Evolutionary conservation across 2,888 invertebrate genomes (phyloP), one percentile per base, ranked within the genome.

Genomic region (Nebria salina): DNA sequence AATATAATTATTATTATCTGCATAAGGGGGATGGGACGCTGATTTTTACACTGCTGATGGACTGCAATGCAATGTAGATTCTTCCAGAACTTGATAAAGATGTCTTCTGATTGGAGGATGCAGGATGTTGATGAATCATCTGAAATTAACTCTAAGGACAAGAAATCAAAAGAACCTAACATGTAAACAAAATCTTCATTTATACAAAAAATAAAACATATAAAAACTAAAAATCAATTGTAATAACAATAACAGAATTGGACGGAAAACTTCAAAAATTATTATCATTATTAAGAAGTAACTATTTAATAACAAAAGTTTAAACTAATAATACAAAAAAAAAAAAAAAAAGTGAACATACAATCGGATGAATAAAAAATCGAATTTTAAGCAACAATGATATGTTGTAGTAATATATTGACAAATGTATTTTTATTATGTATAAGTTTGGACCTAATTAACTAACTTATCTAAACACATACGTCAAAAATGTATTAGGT

Each of bases 351-450:
- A 2, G 7, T 11, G 11, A 54, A 54, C 2, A 66, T 76, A 15
- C 15, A 66, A 41, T 66, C 43, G 79, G 79, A 15, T 66, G 54
- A 79, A 79, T 79, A 79, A 79, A 79, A 34, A 79, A 68, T 79
- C 79, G 20, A 74, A 11, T 79, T 77, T 79, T 79, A 79, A 79
- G 79, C 79, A 79, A 79, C 79, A 79, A 79, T 79, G 79, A 79
- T 79, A 79, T 79, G 79, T 79, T 79, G 79, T 79, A 79, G 79
- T 79, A 79, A 79, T 79, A 79, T 79, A 79, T 79, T 79, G 79
- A 79, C 79, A 79, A 79, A 79, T 79, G 79, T 79, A 79, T 75
- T 80, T 79, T 80, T 80, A 80, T 80, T 80, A 80, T 80, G 80
- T 80, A 80, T 80, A 80, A 80, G 80, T 80, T 77, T 80, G 80